Percentiles rank a stretch among this genome's conserved stretches.
Conservation (phyloP, 2,113 vertebrate genomes). For the Glareola pratincola region DNA sequence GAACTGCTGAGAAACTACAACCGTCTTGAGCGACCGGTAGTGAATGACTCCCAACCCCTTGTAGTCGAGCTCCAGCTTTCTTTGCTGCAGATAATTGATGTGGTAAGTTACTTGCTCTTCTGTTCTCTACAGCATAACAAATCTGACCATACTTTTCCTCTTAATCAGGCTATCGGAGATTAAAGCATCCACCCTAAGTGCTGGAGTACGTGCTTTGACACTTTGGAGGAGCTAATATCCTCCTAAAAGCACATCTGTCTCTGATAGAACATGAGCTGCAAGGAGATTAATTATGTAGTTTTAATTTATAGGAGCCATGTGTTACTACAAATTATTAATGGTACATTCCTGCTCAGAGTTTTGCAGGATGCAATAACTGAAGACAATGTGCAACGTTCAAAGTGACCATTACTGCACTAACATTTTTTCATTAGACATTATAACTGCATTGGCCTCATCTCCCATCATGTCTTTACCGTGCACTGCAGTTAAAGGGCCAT, state of each 20-base stretch:
- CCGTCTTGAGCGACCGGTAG: conserved; percentile 82
- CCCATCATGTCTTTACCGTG: not conserved
- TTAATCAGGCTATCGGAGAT: not conserved
- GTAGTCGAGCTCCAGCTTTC: conserved; percentile 86
- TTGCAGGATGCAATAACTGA: not conserved
- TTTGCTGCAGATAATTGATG: conserved; percentile 89
- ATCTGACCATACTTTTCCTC: not conserved
- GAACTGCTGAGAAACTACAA: conserved; percentile 87
- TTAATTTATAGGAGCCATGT: not conserved
- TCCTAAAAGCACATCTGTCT: not conserved
- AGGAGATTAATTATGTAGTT: conserved; percentile 24
- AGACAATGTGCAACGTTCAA: not conserved
- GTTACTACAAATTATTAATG: conserved; percentile 40
- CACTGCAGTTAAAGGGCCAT: not conserved
- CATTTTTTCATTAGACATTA: not conserved
- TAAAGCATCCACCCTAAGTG: not conserved
- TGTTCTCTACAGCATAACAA: not conserved
- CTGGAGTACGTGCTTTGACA: not conserved
- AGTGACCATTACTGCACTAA: not conserved
- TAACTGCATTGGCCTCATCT: not conserved
- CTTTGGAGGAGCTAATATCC: not conserved
- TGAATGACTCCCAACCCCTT: conserved; percentile 84
- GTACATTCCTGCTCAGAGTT: not conserved
- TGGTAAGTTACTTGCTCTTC: conserved; percentile 75
- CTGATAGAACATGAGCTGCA: not conserved